phyloP scores from a whole-genome alignment of 1,140 invertebrate genomes.

The Formica selysi region DNA sequence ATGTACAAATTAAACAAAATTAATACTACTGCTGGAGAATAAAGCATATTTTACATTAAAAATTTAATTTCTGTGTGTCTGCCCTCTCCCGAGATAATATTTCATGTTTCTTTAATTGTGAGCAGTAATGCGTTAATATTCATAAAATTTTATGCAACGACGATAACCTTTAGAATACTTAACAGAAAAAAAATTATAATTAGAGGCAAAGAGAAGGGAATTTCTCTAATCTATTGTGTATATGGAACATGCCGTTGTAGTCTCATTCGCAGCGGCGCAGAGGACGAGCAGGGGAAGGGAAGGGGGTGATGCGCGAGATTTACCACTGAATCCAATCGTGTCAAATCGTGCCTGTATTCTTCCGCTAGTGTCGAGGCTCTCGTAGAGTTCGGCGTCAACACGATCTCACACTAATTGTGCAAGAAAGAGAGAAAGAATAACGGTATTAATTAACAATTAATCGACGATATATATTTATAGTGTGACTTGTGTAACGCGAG shows the following conservation, averaged over 20 bases:
- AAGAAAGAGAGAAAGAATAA: not conserved
- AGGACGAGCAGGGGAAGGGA: not conserved
- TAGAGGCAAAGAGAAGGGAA: not conserved
- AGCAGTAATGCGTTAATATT: not conserved
- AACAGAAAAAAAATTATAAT: not conserved
- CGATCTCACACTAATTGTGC: not conserved
- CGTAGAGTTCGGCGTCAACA: not conserved
- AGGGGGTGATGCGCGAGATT: slow-evolving; percentile 58
- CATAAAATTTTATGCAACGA: not conserved
- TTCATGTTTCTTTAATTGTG: no score
- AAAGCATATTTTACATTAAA: slow-evolving; percentile 62
- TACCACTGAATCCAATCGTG: slow-evolving; percentile 54
- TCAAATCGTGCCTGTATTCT: slow-evolving; percentile 66
- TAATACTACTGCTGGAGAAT: slow-evolving; percentile 50
- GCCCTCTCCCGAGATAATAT: no score
- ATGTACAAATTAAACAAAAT: slow-evolving; percentile 46
- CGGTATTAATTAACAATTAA: not conserved
- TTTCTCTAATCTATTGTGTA: slow-evolving; percentile 15
- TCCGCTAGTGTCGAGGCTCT: slow-evolving; percentile 47
- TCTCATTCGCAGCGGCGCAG: slow-evolving; percentile 45
- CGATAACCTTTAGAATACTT: slow-evolving; percentile 6
- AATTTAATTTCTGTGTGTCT: not conserved
- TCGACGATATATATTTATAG: not conserved
- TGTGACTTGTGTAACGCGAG: slow-evolving; percentile 19
- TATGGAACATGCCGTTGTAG: slow-evolving; percentile 23